Conservation (phyloP, 2,797 vertebrate genomes). For the Apogon hyalosoma region DNA sequence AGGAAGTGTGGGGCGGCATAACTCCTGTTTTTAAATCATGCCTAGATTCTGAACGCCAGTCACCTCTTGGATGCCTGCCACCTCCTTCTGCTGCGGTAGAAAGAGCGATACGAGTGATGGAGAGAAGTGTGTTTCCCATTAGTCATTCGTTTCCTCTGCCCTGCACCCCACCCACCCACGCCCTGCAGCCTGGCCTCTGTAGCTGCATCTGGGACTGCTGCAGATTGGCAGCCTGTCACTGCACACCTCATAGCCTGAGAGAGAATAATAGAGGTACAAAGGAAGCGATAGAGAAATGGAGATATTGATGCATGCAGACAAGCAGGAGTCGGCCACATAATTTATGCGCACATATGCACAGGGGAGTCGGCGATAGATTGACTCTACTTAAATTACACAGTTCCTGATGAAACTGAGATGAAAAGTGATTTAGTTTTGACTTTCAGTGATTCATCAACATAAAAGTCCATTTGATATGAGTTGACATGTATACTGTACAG, state of each 20-base stretch:
- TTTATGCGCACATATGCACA: slow-evolving; percentile 19
- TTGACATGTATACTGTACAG: not conserved
- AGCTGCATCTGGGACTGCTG: slow-evolving; percentile 52
- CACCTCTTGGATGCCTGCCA: slow-evolving; percentile 63
- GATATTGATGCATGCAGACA: slow-evolving; percentile 31
- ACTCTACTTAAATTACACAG: slow-evolving; percentile 21
- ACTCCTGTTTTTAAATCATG: slow-evolving; percentile 74
- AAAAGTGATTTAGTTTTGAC: slow-evolving; percentile 3
- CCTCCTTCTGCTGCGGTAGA: slow-evolving; percentile 58
- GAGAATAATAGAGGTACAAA: slow-evolving; percentile 47
- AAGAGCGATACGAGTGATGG: slow-evolving; percentile 58
- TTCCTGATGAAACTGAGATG: slow-evolving; percentile 24
- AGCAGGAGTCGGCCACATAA: slow-evolving; percentile 12
- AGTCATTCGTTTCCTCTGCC: slow-evolving; percentile 73
- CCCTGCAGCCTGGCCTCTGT: slow-evolving; percentile 56
- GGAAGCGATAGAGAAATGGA: slow-evolving; percentile 32
- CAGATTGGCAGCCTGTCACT: slow-evolving; percentile 70
- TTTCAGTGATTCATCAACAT: slow-evolving; percentile 1
- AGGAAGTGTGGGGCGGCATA: slow-evolving; percentile 35
- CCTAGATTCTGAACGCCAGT: slow-evolving; percentile 59
- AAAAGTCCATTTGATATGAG: slow-evolving; percentile 14
- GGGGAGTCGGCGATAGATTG: slow-evolving; percentile 17
- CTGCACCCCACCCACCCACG: slow-evolving; percentile 47
- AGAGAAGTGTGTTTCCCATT: slow-evolving; percentile 84
- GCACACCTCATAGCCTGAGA: slow-evolving; percentile 50